Conservation (phyloP, 2,888 invertebrate genomes). For the Nasonia oneida region DNA sequence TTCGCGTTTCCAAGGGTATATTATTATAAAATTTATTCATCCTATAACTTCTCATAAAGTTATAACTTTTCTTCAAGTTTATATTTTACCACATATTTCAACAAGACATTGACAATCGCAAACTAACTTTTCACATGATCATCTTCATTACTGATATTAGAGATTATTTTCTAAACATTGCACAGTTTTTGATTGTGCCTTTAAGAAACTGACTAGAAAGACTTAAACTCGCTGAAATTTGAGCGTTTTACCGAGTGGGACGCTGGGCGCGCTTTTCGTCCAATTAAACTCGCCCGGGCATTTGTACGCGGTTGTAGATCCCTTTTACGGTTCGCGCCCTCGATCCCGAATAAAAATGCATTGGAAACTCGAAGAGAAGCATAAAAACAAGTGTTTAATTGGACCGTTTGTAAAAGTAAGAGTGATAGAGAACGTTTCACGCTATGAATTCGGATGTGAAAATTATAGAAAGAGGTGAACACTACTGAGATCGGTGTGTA, state of each 20-base stretch:
- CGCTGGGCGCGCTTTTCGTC: neutral
- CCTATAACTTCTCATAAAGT: no score
- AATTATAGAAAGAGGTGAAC: neutral
- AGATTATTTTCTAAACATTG: no score
- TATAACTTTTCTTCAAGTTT: no score
- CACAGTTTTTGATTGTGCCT: no score
- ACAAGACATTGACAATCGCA: no score
- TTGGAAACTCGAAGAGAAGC: neutral
- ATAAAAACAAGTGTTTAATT: neutral
- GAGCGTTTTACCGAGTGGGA: neutral
- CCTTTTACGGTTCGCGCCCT: neutral
- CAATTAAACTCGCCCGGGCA: slow-evolving; percentile 5
- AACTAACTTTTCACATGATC: no score
- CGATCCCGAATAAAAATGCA: neutral
- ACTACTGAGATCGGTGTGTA: neutral
- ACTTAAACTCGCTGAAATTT: neutral
- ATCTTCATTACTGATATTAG: no score
- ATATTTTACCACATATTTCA: no score
- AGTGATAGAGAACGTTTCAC: neutral
- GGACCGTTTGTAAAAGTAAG: neutral
- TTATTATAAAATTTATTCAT: no score
- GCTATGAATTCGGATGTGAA: neutral
- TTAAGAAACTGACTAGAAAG: no score
- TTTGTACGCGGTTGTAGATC: neutral
- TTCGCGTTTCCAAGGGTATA: no score